Evolutionary conservation across 1,140 invertebrate species (phyloP), one percentile per base, ranked within the genome.

Genomic region (Sitodiplosis mosellana): DNA sequence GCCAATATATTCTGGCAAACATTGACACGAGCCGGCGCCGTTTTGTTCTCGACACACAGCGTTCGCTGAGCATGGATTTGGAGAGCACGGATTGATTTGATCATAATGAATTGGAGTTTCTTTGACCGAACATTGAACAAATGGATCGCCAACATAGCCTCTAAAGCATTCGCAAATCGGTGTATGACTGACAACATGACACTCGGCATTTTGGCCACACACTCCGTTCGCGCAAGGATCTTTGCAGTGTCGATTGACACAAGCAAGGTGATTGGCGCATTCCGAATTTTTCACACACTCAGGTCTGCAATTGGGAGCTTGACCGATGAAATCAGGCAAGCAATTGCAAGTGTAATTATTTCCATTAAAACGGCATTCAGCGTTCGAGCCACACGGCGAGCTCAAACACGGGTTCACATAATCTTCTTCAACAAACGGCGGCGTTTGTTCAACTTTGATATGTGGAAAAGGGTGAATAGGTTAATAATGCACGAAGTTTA

Each of bases 151-250:
- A 43, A 75, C 79, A 58, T 76, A 83, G 45, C 80, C 81, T 53
- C 69, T 66, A 15, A 73, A 63, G 58, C 83, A 87, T 41, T 72
- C 71, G 58, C 84, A 88, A 45, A 78, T 70, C 12, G 84, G 77
- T 85, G 82, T 85, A 54, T 89, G 85, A 57, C 86, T 86, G 33
- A 86, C 80, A 2, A 87, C 83, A 69, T 86, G 79, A 60, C 86
- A 91, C 27, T 81, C 70, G n/a, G 87, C 84, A 42, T 78, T 77
- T 14, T 78, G 58, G 2, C 85, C 87, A 60, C 87, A 91, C 10
- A 83, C 75, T 19, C 83, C 67, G 3, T 3, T 5, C 2, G 77
- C 66, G 59, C 86, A 91, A 4, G 87, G 86, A 68, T 91, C 82
- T 0, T 81, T 78, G 62, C 87, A 90, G 58, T 84, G 84, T 54